These are phyloP conservation scores for Hafferia zeledoni DNA, from an alignment of 2,797 vertebrate species.

Conservation along the genomic window DNA sequence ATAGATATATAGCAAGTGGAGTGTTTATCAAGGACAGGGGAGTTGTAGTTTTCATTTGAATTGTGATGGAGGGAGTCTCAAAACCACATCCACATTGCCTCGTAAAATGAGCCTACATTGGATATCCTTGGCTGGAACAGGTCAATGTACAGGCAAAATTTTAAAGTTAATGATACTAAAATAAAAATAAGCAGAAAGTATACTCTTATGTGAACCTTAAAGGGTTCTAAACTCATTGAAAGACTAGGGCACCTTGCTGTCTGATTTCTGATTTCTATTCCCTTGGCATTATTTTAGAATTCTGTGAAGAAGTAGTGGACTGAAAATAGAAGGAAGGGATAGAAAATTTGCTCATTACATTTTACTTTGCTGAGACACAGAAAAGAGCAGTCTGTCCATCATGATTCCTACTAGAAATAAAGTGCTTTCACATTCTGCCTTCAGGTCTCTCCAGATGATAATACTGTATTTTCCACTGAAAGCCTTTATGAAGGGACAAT, in stretches of 20 bases:
- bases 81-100: fast-evolving
- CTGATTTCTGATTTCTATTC: not conserved
- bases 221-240: not conserved
- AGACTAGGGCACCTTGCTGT: not conserved
- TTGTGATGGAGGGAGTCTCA: not conserved
- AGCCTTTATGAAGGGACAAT: not conserved
- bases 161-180: not conserved
- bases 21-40: not conserved
- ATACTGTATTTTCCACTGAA: not conserved
- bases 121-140: not conserved
- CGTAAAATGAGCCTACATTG: not conserved
- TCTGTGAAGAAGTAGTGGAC: not conserved
- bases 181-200: not conserved
- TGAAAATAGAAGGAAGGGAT: not conserved
- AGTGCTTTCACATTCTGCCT: not conserved
- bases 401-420: not conserved
- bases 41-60: not conserved
- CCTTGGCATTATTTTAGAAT: not conserved
- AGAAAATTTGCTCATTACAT: not conserved
- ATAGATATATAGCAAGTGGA: not conserved
- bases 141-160: not conserved
- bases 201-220: not conserved
- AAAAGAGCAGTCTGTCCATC: not conserved
- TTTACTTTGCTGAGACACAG: not conserved
- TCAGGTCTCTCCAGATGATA: not conserved